Conservation (phyloP, 2,797 vertebrate genomes). For the Artibeus lituratus region DNA sequence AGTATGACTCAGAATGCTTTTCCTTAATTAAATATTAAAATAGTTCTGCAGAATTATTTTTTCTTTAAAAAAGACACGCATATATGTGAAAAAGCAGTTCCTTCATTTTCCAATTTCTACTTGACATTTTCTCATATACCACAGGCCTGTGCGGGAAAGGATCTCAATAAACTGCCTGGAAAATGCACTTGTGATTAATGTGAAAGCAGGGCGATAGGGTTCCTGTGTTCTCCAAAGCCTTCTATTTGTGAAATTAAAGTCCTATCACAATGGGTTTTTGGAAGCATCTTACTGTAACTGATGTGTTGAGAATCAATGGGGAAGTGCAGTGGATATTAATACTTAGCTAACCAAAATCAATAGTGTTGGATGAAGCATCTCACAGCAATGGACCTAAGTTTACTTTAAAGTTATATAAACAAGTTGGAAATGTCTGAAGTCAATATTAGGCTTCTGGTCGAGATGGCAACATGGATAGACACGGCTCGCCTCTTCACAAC, state of each 20-base stretch:
- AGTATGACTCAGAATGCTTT: not conserved
- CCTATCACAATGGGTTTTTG: not conserved
- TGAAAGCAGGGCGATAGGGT: rapidly evolving
- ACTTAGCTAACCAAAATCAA: not conserved
- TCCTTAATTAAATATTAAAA: not conserved
- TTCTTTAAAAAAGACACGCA: not conserved
- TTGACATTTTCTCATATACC: not conserved
- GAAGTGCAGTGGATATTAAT: not conserved
- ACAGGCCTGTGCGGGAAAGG: rapidly evolving
- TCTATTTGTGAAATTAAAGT: not conserved
- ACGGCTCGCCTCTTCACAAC: too few species aligned
- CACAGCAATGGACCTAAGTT: not conserved
- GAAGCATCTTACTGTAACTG: not conserved
- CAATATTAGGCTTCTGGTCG: too few species aligned
- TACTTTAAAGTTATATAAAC: not conserved
- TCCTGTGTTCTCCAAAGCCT: not conserved
- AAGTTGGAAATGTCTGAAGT: not conserved
- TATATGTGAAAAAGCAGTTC: not conserved
- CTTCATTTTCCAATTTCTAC: not conserved
- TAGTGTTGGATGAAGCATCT: not conserved
- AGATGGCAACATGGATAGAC: rapidly evolving
- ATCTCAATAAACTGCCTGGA: too few species aligned
- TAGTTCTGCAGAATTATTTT: not conserved
- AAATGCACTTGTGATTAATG: not conserved
- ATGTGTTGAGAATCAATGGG: not conserved